Conservation (phyloP, 1,140 invertebrate genomes). For the Tigriopus japonicus region DNA sequence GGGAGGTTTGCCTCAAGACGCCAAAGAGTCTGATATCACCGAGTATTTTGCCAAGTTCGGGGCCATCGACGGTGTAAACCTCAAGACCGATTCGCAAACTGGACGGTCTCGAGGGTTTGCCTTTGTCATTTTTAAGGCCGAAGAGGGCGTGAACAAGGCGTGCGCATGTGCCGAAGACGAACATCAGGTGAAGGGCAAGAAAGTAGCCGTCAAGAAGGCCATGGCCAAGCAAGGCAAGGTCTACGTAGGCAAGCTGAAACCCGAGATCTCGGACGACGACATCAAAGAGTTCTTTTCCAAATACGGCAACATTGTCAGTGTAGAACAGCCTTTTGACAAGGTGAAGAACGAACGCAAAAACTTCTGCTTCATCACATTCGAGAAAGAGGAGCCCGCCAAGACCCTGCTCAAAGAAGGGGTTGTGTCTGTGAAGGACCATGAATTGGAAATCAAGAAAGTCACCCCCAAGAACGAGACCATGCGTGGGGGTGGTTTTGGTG, state of each 20-base stretch:
- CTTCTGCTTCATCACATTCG: slow-evolving; percentile 14
- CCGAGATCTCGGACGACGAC: slow-evolving; percentile 2
- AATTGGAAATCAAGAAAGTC: slow-evolving; percentile 14
- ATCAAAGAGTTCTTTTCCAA: not conserved
- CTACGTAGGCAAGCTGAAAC: slow-evolving; percentile 10
- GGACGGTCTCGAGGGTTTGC: slow-evolving; percentile 8
- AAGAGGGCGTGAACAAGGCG: not conserved
- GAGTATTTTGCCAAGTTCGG: slow-evolving; percentile 9
- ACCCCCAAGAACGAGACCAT: slow-evolving; percentile 2
- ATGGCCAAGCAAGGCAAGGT: slow-evolving; percentile 13
- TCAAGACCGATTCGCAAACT: slow-evolving; percentile 6
- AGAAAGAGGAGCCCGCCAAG: slow-evolving; percentile 12
- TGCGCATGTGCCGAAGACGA: not conserved
- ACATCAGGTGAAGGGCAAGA: slow-evolving; percentile 9
- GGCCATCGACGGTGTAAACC: not conserved
- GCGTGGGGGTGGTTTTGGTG: slow-evolving; percentile 2
- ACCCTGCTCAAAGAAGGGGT: not conserved
- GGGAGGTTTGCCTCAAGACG: slow-evolving; percentile 10
- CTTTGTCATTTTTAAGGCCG: slow-evolving; percentile 8
- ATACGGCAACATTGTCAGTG: slow-evolving; percentile 6
- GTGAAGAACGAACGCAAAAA: slow-evolving; percentile 8
- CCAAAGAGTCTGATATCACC: slow-evolving; percentile 7
- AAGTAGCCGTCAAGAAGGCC: slow-evolving; percentile 14
- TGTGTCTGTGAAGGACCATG: not conserved
- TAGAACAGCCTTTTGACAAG: slow-evolving; percentile 3